Percentiles rank a stretch among this genome's conserved stretches.
Evolutionary conservation across 2,797 vertebrate genomes (phyloP).

Genomic region (Acropternis orthonyx): DNA sequence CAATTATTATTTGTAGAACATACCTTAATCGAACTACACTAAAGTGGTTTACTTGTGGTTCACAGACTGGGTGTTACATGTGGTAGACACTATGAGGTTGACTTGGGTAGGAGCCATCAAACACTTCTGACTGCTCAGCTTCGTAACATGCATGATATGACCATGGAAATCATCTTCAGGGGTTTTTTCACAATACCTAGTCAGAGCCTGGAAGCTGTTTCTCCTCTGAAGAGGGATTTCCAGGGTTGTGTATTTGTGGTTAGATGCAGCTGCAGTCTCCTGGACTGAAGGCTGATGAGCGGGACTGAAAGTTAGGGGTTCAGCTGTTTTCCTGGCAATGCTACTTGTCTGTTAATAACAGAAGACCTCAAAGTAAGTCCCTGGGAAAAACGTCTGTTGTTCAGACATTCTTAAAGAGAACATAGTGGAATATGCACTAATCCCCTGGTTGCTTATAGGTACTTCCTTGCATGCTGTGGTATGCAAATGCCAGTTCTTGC

Average conservation of each 20-base stretch:
- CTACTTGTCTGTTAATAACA: background rate
- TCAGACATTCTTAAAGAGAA: background rate
- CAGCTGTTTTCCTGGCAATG: background rate
- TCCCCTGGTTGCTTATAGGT: background rate
- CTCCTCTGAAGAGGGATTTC: constrained; percentile 7
- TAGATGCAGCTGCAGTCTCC: background rate
- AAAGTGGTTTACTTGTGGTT: constrained; percentile 37
- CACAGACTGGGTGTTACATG: background rate
- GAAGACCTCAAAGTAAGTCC: background rate
- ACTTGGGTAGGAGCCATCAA: constrained; percentile 20
- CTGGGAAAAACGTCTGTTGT: background rate
- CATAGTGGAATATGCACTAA: background rate
- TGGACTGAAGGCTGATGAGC: rapidly evolving
- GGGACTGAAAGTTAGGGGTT: background rate
- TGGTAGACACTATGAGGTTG: background rate
- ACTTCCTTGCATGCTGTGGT: background rate
- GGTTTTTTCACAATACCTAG: background rate
- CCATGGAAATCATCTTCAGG: background rate
- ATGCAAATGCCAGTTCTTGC: background rate
- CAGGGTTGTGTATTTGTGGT: background rate
- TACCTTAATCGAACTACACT: background rate
- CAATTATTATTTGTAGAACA: background rate
- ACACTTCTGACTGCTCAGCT: background rate
- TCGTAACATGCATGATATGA: background rate
- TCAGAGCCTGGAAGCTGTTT: background rate